Evolutionary conservation across 2,888 invertebrate species (phyloP).

Genomic region (Diarsia mendica): DNA sequence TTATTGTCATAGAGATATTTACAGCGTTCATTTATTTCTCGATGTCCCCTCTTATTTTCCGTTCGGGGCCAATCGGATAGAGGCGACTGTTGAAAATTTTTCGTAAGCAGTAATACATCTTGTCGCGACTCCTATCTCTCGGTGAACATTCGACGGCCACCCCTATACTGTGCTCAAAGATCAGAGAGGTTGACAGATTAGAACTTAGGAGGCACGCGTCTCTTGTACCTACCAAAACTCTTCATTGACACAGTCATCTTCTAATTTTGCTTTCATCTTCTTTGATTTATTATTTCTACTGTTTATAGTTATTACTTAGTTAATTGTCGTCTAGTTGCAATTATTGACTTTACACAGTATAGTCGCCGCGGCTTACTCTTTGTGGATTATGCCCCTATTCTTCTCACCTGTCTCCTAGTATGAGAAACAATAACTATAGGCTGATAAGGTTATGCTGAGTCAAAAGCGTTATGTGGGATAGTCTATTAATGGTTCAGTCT

Average conservation of each 20-base stretch:
- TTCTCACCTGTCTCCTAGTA: neutral
- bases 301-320: neutral
- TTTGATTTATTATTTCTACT: neutral
- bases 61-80: slow-evolving; percentile 90
- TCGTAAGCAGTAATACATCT: slow-evolving; percentile 91
- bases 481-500: neutral
- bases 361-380: no score
- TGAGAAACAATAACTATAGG: neutral
- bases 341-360: neutral
- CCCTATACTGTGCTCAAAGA: slow-evolving; percentile 83
- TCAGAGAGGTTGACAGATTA: slow-evolving; percentile 42
- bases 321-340: neutral
- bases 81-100: slow-evolving; percentile 89
- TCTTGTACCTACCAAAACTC: neutral
- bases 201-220: neutral
- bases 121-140: slow-evolving; percentile 89
- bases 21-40: slow-evolving; percentile 89
- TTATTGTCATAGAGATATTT: slow-evolving; percentile 90
- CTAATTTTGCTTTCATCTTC: neutral
- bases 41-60: slow-evolving; percentile 90
- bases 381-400: neutral
- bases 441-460: neutral
- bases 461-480: neutral
- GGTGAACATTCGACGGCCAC: slow-evolving; percentile 89
- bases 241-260: no score